Percentiles rank a stretch among this genome's conserved stretches.
phyloP scores from a whole-genome alignment of 2,797 vertebrate species.

The Halcyon smyrnensis region DNA sequence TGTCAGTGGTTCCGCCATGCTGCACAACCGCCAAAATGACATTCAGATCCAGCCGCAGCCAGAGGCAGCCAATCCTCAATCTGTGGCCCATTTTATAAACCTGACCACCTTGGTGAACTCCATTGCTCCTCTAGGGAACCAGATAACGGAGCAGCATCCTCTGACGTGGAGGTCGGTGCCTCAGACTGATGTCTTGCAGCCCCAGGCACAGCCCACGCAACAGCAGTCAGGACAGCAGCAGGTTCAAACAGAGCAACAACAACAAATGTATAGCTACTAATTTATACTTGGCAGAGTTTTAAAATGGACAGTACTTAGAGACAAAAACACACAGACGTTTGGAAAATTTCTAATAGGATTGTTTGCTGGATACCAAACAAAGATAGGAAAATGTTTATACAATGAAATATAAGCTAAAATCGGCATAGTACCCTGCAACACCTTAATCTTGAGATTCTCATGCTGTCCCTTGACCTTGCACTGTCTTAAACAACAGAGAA shows the following conservation, averaged over 20 bases:
- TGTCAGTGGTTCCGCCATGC: constrained; percentile 90
- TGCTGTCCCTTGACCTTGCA: background rate
- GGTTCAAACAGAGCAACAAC: constrained; percentile 76
- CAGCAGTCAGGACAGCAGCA: constrained; percentile 71
- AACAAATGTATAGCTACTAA: constrained; percentile 96
- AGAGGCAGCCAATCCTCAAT: constrained; percentile 79
- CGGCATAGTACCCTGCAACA: background rate
- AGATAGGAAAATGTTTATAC: background rate
- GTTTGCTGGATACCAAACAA: constrained; percentile 75
- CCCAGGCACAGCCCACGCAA: constrained; percentile 72
- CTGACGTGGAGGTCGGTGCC: constrained; percentile 90
- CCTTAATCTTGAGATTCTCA: background rate
- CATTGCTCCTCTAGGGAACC: constrained; percentile 85
- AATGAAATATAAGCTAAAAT: background rate
- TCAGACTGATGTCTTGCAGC: constrained; percentile 78
- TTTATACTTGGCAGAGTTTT: background rate
- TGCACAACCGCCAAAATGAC: constrained; percentile 90
- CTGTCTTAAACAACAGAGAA: background rate
- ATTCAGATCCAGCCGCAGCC: constrained; percentile 85
- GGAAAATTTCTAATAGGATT: background rate
- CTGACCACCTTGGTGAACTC: constrained; percentile 96
- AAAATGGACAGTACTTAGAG: constrained; percentile 4
- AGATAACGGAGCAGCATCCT: constrained; percentile 85
- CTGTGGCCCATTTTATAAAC: constrained; percentile 97
- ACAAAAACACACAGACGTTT: background rate